Base-by-base conservation (phyloP, 2,797 vertebrate genomes). In the Tolypeutes matacus region DNA sequence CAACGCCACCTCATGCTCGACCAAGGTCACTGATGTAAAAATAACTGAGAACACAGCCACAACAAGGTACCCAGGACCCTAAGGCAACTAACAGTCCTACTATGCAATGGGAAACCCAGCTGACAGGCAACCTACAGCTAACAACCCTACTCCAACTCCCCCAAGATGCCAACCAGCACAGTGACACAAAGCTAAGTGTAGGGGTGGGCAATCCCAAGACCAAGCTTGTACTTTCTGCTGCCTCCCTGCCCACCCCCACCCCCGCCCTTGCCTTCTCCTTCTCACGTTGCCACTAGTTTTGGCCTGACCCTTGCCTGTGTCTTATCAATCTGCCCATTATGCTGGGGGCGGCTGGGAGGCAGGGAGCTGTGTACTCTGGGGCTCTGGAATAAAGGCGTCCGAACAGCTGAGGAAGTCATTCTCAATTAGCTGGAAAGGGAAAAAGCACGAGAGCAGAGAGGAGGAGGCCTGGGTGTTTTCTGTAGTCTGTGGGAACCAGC, bases 301-400 rank as follows among this genome's bases (percentile, higher is more conserved):
- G 53, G 60, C 64, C 60, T 34, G 72, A 75, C 80, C 31, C 17
- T 23, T 7, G 87, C 42, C 95, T 69, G 49, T 53, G 0, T 51
- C 64, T 91, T 90, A 92, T 42, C 94, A 75, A 27, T 93, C 94
- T 49, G 23, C 60, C 78, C 91, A 85, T 46, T 94, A 58, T 83
- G 85, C 94, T 31, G 51, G 5, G 2, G 12, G 5, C 13, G 9
- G 77, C 89, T 1, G 2, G 78, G 81, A 81, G 73, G 49, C 80
- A 21, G 65, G 60, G 78, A 83, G 89, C 62, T 29, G 7, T 77
- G 62, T 27, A 65, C 93, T 69, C 91, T 20, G 78, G 65, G 87
- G 5, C 36, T 89, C 85, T 60, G 53, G 84, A 87, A 94, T 25
- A 90, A 80, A 93, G 93, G 92, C 80, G 1, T 77, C 27, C 31